phyloP scores from a whole-genome alignment of 92 coral and sea anemone genomes.

The Desmophyllum pertusum region DNA sequence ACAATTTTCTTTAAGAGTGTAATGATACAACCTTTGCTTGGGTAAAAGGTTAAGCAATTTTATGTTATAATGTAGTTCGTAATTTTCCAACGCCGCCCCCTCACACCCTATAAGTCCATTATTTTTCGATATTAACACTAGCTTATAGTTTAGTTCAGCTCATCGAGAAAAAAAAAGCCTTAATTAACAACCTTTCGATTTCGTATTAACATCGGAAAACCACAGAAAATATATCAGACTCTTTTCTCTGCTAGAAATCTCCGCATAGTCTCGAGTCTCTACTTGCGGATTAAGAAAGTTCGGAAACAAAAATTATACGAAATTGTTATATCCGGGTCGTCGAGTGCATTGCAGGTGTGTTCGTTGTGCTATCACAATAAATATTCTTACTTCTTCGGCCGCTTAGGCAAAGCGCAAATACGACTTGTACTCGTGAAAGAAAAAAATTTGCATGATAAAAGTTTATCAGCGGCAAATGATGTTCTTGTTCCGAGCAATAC shows the following conservation, averaged over 20 bases:
- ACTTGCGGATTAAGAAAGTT: not conserved
- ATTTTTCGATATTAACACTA: conserved; percentile 29
- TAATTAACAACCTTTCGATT: not conserved
- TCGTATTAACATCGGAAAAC: not conserved
- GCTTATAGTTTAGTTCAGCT: not conserved
- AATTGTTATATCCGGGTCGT: conserved; percentile 13
- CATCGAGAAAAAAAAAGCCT: not conserved
- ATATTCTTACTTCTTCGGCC: not conserved
- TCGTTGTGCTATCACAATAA: not conserved
- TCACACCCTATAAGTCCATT: conserved; percentile 5
- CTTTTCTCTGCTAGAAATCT: not conserved
- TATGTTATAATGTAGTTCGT: not conserved
- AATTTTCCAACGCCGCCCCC: conserved; percentile 33
- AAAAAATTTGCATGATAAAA: conserved; percentile 39
- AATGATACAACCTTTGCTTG: not conserved
- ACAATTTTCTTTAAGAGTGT: not conserved
- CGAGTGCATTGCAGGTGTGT: conserved; percentile 5
- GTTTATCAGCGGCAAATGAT: conserved; percentile 26
- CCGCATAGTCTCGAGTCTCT: too few species aligned
- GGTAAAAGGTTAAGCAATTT: conserved; percentile 3
- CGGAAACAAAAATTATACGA: not conserved
- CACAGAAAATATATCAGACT: not conserved
- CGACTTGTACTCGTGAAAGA: not conserved
- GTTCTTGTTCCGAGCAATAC: conserved; percentile 1
- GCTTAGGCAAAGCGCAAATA: conserved; percentile 11